These are phyloP conservation scores for Neosilurus hyrtlii DNA, from an alignment of 2,797 vertebrate genomes.

Conservation along the genomic window DNA sequence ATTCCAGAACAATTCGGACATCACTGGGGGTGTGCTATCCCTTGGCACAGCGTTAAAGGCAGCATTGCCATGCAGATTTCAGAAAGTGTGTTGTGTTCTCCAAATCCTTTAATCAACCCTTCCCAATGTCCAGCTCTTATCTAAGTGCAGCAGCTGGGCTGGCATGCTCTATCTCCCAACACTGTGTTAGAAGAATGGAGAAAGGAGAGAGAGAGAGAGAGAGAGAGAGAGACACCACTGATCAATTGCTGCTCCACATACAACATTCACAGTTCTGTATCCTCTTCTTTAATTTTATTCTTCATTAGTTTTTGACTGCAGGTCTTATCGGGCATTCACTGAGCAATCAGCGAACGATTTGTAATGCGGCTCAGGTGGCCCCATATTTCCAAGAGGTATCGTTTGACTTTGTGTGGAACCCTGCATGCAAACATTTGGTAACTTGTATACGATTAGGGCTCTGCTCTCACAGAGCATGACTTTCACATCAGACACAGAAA, in stretches of 20 bases:
- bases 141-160: constrained; percentile 36
- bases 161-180: constrained; percentile 20
- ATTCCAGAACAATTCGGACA: constrained; percentile 34
- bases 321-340: not conserved
- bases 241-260: constrained; percentile 32
- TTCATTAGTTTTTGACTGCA: constrained; percentile 2
- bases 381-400: constrained; percentile 25
- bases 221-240: constrained; percentile 20
- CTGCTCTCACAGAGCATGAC: constrained; percentile 24
- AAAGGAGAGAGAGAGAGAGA: constrained; percentile 24
- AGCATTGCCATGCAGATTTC: constrained; percentile 33
- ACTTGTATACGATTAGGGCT: constrained; percentile 29
- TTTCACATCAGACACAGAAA: constrained; percentile 40
- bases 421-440: constrained; percentile 6
- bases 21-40: constrained; percentile 24
- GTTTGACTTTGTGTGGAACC: constrained; percentile 7
- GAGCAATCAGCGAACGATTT: constrained; percentile 25
- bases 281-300: not conserved
- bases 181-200: constrained; percentile 32
- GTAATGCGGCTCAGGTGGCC: constrained; percentile 19
- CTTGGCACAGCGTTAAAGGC: constrained; percentile 35
- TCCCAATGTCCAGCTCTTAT: constrained; percentile 43
- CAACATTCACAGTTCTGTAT: not conserved
- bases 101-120: constrained; percentile 43
- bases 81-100: constrained; percentile 7